Evolutionary conservation across 2,888 invertebrate species (phyloP).

Genomic region (Cephus pulcher): DNA sequence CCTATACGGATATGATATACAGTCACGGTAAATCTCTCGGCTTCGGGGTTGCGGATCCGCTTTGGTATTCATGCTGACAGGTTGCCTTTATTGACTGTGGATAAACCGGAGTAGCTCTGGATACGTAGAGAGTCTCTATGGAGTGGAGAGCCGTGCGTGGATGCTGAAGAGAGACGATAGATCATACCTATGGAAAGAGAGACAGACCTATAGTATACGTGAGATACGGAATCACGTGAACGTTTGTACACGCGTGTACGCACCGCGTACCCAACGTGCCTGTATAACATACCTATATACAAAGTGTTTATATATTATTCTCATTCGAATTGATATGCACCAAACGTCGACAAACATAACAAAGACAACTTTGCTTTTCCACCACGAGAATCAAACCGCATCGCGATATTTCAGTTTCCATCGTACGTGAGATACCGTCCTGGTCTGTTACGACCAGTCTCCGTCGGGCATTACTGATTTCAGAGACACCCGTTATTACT

Average conservation of each 20-base stretch:
- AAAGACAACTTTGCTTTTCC: constrained; percentile 35
- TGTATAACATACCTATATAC: background rate
- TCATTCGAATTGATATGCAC: background rate
- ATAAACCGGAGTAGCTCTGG: constrained; percentile 40
- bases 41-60: constrained; percentile 34
- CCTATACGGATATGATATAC: background rate
- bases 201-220: background rate
- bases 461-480: background rate
- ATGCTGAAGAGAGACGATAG: background rate
- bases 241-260: background rate
- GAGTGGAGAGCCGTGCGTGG: background rate
- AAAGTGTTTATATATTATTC: background rate
- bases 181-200: background rate
- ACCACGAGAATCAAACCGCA: constrained; percentile 38
- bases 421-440: background rate
- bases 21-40: constrained; percentile 39
- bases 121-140: background rate
- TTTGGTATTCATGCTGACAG: constrained; percentile 62
- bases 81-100: constrained; percentile 61
- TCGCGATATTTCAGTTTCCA: constrained; percentile 10
- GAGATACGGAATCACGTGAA: background rate
- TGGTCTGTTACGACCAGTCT: background rate
- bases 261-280: background rate
- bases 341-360: background rate
- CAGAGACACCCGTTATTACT: background rate